phyloP scores from a whole-genome alignment of 2,113 vertebrate genomes.

The Scortum barcoo region DNA sequence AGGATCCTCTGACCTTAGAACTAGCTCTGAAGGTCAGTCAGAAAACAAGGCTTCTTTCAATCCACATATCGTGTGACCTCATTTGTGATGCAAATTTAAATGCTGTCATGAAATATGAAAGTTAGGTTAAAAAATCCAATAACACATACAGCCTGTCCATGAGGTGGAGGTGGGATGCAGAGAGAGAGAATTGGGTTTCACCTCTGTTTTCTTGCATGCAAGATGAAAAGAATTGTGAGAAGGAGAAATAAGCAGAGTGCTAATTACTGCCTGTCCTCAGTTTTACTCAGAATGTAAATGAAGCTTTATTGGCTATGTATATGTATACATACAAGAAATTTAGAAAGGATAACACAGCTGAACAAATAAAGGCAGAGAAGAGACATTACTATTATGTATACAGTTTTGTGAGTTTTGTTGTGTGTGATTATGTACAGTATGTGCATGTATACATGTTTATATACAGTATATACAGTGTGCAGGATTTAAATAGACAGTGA shows the following conservation, averaged over 20 bases:
- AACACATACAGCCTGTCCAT: background rate
- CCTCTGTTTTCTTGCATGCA: background rate
- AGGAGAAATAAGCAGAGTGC: slow-evolving; percentile 4
- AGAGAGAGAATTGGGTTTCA: background rate
- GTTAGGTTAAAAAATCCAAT: background rate
- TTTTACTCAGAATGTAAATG: slow-evolving; percentile 2
- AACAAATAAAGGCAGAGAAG: too few species aligned
- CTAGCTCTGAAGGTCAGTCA: background rate
- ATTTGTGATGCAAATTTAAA: background rate
- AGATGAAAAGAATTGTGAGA: background rate
- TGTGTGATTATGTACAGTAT: too few species aligned
- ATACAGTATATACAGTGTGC: too few species aligned
- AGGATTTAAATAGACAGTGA: too few species aligned
- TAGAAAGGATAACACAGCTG: too few species aligned
- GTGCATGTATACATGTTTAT: too few species aligned
- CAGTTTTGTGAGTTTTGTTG: too few species aligned
- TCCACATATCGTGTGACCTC: background rate
- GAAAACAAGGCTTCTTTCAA: background rate
- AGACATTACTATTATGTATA: too few species aligned
- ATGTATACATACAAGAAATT: too few species aligned
- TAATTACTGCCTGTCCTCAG: slow-evolving; percentile 47
- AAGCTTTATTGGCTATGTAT: too few species aligned
- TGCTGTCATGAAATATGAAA: background rate
- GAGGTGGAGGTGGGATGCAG: background rate
- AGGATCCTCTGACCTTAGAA: background rate